Conservation (phyloP, 2,113 vertebrate genomes). For the Phaethornis superciliosus region DNA sequence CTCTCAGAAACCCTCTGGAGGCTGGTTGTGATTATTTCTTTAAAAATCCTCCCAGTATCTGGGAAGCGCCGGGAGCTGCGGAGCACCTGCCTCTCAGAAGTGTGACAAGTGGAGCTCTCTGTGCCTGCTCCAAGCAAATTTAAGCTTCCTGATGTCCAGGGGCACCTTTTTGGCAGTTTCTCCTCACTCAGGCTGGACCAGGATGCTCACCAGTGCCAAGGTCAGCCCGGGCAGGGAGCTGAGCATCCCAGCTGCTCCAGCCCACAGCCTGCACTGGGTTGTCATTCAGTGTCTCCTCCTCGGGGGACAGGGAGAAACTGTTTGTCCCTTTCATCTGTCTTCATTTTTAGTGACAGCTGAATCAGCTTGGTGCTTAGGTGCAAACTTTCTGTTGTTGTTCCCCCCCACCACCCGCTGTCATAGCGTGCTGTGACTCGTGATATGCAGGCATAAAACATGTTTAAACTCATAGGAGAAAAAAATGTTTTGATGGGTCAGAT, state of each 20-base stretch:
- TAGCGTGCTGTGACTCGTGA: neutral
- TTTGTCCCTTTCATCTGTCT: neutral
- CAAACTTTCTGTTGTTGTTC: neutral
- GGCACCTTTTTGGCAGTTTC: neutral
- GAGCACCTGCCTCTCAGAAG: neutral
- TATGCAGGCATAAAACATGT: neutral
- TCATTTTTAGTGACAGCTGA: neutral
- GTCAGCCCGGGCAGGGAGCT: neutral
- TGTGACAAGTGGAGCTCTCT: neutral
- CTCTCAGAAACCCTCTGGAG: neutral
- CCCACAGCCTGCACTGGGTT: neutral
- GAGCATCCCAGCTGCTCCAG: neutral
- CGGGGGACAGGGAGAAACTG: neutral
- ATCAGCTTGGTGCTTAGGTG: neutral
- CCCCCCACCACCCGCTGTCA: neutral
- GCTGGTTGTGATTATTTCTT: neutral
- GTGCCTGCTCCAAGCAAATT: neutral
- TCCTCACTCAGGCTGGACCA: neutral
- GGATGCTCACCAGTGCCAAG: neutral
- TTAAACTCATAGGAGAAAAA: neutral
- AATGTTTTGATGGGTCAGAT: neutral
- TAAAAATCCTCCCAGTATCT: neutral
- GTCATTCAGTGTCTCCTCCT: neutral
- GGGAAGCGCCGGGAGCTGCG: accelerated
- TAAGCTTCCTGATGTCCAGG: neutral